Base-by-base conservation (phyloP, 2,113 vertebrate species). In the Clarias macrocephalus region DNA sequence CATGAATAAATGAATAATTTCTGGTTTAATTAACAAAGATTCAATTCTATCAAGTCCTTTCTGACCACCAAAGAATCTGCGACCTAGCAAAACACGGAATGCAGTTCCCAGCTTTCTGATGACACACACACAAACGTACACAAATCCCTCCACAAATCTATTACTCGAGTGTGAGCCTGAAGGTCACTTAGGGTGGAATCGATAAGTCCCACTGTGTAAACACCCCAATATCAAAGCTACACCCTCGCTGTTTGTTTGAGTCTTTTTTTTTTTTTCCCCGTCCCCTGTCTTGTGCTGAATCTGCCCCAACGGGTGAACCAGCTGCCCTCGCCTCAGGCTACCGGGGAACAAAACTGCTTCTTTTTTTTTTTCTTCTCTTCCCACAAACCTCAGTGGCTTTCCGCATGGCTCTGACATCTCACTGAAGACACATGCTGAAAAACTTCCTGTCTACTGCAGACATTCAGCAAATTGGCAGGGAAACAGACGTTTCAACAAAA, bases 101-200 rank as follows among this genome's bases (percentile, higher is more conserved):
- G 12, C 25, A 59, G 56, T 70, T 21, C 11, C 62, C 62, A 72
- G 25, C 23, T 15, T 25, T 60, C 4, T 42, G 25, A 57, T 83
- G 23, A 28, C 28, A 72, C 83, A 79, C 15, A 79, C 66, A 82
- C 3, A 86, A 80, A 66, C 76, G 52, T 89, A 85, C 52, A 82
- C 52, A 86, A n/a, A 88, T 75, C 83, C 54, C 65, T 79, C 82
- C 75, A 90, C 80, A 92, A 86, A 91, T 89, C 65, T 83, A 92
- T 91, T 82, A 91, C 70, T 89, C 66, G 72, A 65, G 60, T 80
- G 62, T 33, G 56, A 0, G 85, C 80, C 85, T 92, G 85, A 91
- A 88, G 88, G 86, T 90, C 89, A 90, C 72, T 79, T 84, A 66
- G 60, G 18, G 25, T 62, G 73, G 75, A 91, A 92, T 91, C 90